Conservation (phyloP, 2,888 invertebrate genomes). For the Pomacea canaliculata region DNA sequence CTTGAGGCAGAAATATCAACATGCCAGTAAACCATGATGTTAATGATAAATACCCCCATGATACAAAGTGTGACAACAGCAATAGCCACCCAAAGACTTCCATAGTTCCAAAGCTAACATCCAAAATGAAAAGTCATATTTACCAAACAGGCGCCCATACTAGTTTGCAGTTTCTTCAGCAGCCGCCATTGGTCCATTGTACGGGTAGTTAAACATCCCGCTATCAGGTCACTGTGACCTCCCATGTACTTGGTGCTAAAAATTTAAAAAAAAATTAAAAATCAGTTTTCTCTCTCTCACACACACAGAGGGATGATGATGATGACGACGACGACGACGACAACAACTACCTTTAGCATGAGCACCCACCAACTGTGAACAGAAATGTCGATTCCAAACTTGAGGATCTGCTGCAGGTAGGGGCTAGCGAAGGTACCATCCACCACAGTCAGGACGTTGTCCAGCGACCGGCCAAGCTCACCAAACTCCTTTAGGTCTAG, state of each 20-base stretch:
- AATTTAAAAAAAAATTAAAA: neutral
- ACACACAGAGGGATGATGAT: neutral
- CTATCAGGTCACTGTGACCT: conserved; percentile 69
- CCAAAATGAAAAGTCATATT: neutral
- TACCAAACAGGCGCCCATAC: conserved; percentile 55
- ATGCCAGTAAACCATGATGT: neutral
- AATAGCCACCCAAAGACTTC: neutral
- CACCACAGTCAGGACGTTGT: conserved; percentile 57
- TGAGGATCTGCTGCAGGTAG: conserved; percentile 61
- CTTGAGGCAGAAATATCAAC: neutral
- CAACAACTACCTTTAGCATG: too few species aligned
- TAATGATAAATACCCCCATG: neutral
- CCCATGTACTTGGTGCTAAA: conserved; percentile 69
- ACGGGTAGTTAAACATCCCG: conserved; percentile 62
- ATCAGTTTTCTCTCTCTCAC: neutral
- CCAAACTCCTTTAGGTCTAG: conserved; percentile 65
- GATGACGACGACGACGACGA: too few species aligned
- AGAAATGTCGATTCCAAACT: conserved; percentile 65
- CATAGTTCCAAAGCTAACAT: neutral
- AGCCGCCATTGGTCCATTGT: conserved; percentile 57
- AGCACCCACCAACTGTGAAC: conserved; percentile 66
- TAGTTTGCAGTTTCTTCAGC: conserved; percentile 50
- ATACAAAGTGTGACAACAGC: neutral
- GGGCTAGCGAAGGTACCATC: conserved; percentile 69
- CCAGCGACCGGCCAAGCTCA: conserved; percentile 46